Percentiles rank a stretch among this genome's conserved stretches.
Evolutionary conservation across 2,797 vertebrate species (phyloP).

Genomic region (Micrastur ruficollis): DNA sequence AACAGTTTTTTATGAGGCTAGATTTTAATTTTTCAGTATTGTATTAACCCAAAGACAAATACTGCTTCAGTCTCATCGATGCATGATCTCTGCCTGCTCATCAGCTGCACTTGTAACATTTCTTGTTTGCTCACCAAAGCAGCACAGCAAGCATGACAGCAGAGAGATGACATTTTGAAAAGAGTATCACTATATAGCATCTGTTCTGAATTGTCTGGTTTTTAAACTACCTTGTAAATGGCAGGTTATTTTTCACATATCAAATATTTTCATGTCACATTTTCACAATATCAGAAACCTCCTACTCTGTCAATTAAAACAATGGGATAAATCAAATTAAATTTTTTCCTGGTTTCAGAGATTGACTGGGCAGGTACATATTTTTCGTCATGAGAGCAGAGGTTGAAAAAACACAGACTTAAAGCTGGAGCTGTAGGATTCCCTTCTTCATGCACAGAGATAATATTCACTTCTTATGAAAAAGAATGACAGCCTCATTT

Average conservation of each 20-base stretch:
- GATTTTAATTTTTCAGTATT: slow-evolving; percentile 17
- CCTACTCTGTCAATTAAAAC: not conserved
- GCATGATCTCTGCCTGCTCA: slow-evolving; percentile 16
- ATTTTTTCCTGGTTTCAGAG: not conserved
- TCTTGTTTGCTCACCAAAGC: slow-evolving; percentile 52
- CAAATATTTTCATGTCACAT: not conserved
- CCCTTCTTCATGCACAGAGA: not conserved
- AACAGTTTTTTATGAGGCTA: not conserved
- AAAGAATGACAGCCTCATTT: not conserved
- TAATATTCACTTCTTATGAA: not conserved
- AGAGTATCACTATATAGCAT: slow-evolving; percentile 15
- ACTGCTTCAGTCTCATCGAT: not conserved
- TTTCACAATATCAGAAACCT: not conserved
- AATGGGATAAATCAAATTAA: not conserved
- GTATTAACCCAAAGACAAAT: slow-evolving; percentile 9
- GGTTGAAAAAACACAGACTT: not conserved
- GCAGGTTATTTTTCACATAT: slow-evolving; percentile 46
- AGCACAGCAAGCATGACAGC: slow-evolving; percentile 35
- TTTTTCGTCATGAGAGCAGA: not conserved
- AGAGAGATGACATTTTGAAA: slow-evolving; percentile 41
- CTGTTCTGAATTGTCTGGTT: slow-evolving; percentile 5
- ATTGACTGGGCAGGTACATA: not conserved
- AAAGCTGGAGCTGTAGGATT: not conserved
- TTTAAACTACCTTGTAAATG: not conserved
- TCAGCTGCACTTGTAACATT: slow-evolving; percentile 20